Percentiles rank a stretch among this genome's conserved stretches.
Evolutionary conservation across 2,113 vertebrate species (phyloP).

Genomic region (Gymnogyps californianus): DNA sequence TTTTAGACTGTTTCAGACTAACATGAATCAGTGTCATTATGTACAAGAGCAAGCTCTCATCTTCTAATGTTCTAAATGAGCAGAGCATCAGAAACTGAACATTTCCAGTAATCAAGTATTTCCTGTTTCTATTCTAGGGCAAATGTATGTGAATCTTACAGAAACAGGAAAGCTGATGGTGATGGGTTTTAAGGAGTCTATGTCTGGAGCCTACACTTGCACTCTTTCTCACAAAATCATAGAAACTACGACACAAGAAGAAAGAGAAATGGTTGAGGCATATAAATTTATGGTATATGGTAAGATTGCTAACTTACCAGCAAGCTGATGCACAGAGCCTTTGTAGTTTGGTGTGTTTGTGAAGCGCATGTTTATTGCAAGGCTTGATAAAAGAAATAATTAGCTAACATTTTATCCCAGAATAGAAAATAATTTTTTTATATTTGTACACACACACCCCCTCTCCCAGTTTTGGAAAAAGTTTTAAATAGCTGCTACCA

Average conservation of each 20-base stretch:
- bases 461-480: background rate
- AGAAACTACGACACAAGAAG: constrained; percentile 45
- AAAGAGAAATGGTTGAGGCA: constrained; percentile 11
- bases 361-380: background rate
- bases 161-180: constrained; percentile 69
- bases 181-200: constrained; percentile 57
- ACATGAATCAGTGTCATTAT: accelerated
- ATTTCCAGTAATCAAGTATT: background rate
- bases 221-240: constrained; percentile 68
- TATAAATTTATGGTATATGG: constrained; percentile 74
- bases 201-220: constrained; percentile 76
- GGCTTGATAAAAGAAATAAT: background rate
- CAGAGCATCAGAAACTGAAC: background rate
- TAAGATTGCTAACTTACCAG: constrained; percentile 12
- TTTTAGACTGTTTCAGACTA: background rate
- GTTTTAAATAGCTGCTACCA: background rate
- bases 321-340: background rate
- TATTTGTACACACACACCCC: too few species aligned
- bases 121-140: constrained; percentile 65
- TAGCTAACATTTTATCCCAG: background rate
- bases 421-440: background rate
- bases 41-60: background rate
- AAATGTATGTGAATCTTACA: constrained; percentile 33
- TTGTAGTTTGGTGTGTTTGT: background rate
- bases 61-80: background rate